These are phyloP conservation scores for Papilio demoleus DNA, from an alignment of 2,888 invertebrate species.

Conservation along the genomic window DNA sequence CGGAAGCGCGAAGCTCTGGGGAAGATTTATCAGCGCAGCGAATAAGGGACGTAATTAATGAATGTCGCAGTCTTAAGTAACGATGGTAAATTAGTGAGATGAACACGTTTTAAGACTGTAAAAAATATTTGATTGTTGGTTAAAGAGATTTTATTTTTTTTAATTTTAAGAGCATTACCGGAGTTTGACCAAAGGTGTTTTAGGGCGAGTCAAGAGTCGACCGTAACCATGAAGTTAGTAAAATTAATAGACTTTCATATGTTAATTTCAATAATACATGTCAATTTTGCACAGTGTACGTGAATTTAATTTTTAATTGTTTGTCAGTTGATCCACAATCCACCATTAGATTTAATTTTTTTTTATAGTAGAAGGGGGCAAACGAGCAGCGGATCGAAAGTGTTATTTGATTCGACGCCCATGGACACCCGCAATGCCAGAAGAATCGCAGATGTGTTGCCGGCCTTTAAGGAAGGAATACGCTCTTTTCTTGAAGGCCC, in stretches of 20 bases:
- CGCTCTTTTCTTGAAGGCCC: too few species aligned
- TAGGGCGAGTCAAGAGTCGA: too few species aligned
- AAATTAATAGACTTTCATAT: too few species aligned
- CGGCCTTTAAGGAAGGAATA: too few species aligned
- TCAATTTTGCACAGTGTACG: not conserved
- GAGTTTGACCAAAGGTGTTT: not conserved
- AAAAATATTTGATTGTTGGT: not conserved
- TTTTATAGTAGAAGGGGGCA: too few species aligned
- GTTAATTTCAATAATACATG: not conserved
- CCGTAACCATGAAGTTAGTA: too few species aligned
- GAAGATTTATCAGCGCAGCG: constrained; percentile 19
- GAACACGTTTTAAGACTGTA: constrained; percentile 5
- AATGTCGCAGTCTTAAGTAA: constrained; percentile 20
- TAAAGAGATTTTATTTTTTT: too few species aligned
- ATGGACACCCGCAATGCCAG: too few species aligned
- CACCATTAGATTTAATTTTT: not conserved
- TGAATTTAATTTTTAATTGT: constrained; percentile 14
- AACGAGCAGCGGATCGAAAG: too few species aligned
- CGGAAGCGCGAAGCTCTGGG: constrained; percentile 20
- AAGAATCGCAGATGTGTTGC: too few species aligned
- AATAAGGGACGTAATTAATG: constrained; percentile 28
- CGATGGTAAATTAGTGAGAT: constrained; percentile 20
- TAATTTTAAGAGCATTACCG: not conserved
- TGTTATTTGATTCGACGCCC: too few species aligned
- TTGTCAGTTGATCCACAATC: not conserved